Conservation (phyloP, 1,140 invertebrate genomes). For the Trialeurodes vaporariorum region DNA sequence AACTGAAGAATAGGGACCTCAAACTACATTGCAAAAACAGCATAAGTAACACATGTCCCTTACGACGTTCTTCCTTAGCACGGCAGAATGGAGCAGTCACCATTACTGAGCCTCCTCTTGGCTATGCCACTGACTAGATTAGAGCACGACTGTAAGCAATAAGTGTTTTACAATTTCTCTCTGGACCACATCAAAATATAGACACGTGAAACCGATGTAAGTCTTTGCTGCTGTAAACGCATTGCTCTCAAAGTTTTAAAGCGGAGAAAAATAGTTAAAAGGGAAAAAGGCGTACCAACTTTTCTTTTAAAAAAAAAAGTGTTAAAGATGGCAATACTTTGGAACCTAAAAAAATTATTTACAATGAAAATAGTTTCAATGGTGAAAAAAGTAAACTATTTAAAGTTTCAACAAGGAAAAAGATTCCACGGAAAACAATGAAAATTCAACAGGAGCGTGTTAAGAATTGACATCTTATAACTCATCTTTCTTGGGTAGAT, state of each 20-base stretch:
- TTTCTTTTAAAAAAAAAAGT: not conserved
- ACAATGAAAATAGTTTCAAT: not conserved
- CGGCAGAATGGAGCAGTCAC: no score
- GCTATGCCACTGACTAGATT: no score
- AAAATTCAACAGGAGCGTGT: not conserved
- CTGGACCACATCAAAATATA: not conserved
- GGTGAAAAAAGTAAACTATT: not conserved
- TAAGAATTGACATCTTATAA: not conserved
- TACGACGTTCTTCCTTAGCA: no score
- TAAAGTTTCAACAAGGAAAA: not conserved
- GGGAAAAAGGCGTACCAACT: not conserved
- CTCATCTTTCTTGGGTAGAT: not conserved
- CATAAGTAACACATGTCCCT: no score
- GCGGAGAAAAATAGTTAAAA: not conserved
- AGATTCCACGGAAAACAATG: not conserved
- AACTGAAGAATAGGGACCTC: no score
- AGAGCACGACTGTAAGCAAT: not conserved
- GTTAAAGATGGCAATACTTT: not conserved
- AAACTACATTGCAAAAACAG: no score
- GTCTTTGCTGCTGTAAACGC: not conserved
- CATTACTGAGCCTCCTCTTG: no score
- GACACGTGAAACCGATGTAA: not conserved
- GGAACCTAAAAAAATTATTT: not conserved
- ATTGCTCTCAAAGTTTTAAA: not conserved
- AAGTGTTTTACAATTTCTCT: not conserved